Base-by-base conservation (phyloP, 2,888 invertebrate genomes). In the Cerceris rybyensis region DNA sequence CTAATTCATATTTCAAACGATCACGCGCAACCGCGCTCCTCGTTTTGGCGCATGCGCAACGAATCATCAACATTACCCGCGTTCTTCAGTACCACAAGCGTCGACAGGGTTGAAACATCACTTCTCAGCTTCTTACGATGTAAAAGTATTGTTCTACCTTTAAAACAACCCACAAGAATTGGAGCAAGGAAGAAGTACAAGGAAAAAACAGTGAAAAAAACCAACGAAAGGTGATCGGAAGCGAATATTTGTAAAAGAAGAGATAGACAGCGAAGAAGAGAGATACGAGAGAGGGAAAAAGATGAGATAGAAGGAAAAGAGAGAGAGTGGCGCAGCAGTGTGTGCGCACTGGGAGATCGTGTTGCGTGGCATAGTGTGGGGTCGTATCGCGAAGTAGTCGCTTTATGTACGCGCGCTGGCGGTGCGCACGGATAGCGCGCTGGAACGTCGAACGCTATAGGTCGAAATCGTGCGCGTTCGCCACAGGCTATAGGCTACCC, bases 401-500 rank as follows among this genome's bases (percentile, higher is more conserved):
- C 55, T 73, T 81, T 73, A 76, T 80, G 80, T 80, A 85, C 78
- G 80, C 57, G 77, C 54, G 79, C 66, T 67, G 71, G 69, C 71
- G 74, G 76, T 78, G 76, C 74, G 80, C 76, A 75, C 75, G 84
- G 82, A 83, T 77, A 82, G 83, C 81, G 74, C 80, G 80, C 60
- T 77, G 77, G 80, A 81, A 83, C 85, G 82, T 85, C 78, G 85
- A 83, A 86, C 83, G 86, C 79, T 86, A 82, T 88, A 88, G 87
- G 86, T 84, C 81, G 87, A 81, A 75, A 76, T 61, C 73, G 78
- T 78, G 81, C 65, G 81, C 77, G 80, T 67, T 76, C 66, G 86
- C 81, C 78, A 81, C 80, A 77, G 84, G 78, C 86, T 86, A 78
- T 86, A 83, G 81, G 82, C 82, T 82, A 78, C 28, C 66, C 72